Evolutionary conservation across 1,140 invertebrate genomes (phyloP), one percentile per base, ranked within the genome.

Genomic region (Conus betulinus): DNA sequence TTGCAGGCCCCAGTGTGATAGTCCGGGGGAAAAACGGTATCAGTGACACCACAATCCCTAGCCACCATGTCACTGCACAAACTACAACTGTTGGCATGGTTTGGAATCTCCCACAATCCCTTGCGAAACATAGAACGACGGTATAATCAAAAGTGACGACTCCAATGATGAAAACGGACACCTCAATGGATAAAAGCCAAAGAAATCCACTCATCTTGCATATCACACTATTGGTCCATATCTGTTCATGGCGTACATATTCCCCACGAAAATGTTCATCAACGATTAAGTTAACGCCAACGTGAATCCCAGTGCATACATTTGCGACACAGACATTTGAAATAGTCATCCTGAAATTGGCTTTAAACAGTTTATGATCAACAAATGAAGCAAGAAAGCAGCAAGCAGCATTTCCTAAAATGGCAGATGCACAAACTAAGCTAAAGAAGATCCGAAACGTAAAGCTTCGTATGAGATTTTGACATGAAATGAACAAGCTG

Each of bases 141-240:
- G 55, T 20, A 53, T 85, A 74, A 63, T 89, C 84, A 3, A 92
- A 15, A 3, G 94, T 93, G 15, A 94, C 93, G 0, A 89, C 25
- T 17, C 83, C 76, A 55, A 89, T 86, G 27, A 87, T 74, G 23
- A 89, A 60, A 11, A 85, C 88, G 23, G 88, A 89, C 20, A 83
- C 74, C 78, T 89, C 84, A 51, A 71, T 89, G 84, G 84, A 89
- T 60, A 89, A 13, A 17, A 89, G 39, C 20, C 55, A 89, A 5
- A 89, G 57, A 71, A 89, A 89, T 2, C 88, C 88, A n/a, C 74
- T 85, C 7, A 84, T 74, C 25, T 86, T 78, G 52, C 88, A 89
- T 20, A 76, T 25, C 4, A 52, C n/a, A 52, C 74, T 82, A 25
- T 25, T 78, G 17, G 63, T 89, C 88, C 88, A 89, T 23, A 79